Evolutionary conservation across 2,888 invertebrate species (phyloP).

Genomic region (Hirtodrosophila cameraria): DNA sequence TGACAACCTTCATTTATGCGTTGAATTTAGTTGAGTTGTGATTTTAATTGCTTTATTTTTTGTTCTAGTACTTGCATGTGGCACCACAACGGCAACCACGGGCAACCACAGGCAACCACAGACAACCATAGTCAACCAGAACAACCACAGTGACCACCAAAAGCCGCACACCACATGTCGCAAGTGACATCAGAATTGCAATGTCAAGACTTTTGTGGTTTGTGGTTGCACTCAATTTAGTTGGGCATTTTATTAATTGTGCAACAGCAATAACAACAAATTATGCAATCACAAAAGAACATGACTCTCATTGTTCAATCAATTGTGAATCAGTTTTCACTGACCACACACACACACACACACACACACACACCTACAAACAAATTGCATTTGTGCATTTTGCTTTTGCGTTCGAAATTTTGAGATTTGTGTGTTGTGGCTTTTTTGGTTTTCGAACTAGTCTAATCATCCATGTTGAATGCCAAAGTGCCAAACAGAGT

Average conservation of each 20-base stretch:
- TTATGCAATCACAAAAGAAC: constrained; percentile 35
- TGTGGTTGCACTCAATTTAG: constrained; percentile 69
- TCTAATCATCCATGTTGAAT: constrained; percentile 25
- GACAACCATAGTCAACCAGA: too few relatives aligned
- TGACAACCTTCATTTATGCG: constrained; percentile 26
- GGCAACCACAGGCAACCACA: too few relatives aligned
- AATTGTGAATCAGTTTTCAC: constrained; percentile 48
- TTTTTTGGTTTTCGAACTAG: constrained; percentile 28
- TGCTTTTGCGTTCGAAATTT: constrained; percentile 38
- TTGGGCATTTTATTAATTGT: constrained; percentile 74
- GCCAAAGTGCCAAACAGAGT: constrained; percentile 16
- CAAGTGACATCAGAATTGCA: constrained; percentile 29
- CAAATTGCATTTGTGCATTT: constrained; percentile 31
- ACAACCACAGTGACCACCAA: constrained; percentile 6
- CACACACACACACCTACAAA: constrained; percentile 14
- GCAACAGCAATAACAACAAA: constrained; percentile 42
- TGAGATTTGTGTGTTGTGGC: constrained; percentile 52
- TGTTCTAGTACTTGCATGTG: background rate
- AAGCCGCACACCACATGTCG: constrained; percentile 10
- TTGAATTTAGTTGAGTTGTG: constrained; percentile 18
- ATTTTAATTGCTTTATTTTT: constrained; percentile 35
- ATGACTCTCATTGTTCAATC: constrained; percentile 52
- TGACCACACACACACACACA: constrained; percentile 38
- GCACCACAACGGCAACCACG: constrained; percentile 6
- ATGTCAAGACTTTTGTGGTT: constrained; percentile 51